Evolutionary conservation across 2,797 vertebrate species (phyloP).

Genomic region (Coregonus suidteri): DNA sequence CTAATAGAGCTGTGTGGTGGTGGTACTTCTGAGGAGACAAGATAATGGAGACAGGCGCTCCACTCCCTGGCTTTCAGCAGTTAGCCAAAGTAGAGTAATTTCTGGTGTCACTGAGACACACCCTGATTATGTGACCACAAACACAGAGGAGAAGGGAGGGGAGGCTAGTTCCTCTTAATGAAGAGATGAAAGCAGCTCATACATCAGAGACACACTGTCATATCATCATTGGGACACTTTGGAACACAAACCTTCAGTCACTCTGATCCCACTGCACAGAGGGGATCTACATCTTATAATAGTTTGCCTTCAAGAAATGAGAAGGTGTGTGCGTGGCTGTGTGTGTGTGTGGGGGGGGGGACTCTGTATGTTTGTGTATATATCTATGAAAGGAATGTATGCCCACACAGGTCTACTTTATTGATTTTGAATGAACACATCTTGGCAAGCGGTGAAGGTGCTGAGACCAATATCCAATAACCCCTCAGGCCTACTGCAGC

Average conservation of each 20-base stretch:
- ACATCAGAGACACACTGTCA: slow-evolving; percentile 47
- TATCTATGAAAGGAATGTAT: not conserved
- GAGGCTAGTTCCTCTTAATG: slow-evolving; percentile 40
- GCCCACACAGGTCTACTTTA: not conserved
- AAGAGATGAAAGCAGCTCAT: slow-evolving; percentile 47
- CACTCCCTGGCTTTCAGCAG: too few species aligned
- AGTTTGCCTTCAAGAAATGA: slow-evolving; percentile 26
- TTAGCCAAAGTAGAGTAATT: too few species aligned
- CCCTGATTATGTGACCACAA: slow-evolving; percentile 19
- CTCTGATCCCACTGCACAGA: not conserved
- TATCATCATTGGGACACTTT: slow-evolving; percentile 18
- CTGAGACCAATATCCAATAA: not conserved
- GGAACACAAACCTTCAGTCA: slow-evolving; percentile 12
- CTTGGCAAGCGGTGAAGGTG: not conserved
- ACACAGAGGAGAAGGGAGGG: slow-evolving; percentile 18
- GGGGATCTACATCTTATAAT: not conserved
- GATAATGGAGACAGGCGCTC: too few species aligned
- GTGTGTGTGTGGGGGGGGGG: not conserved
- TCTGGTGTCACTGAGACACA: slow-evolving; percentile 17
- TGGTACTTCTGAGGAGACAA: too few species aligned
- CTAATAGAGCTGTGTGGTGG: not conserved
- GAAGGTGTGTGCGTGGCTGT: not conserved
- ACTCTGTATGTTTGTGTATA: not conserved
- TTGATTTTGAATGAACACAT: not conserved
- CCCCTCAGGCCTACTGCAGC: not conserved